Evolutionary conservation across 1,140 invertebrate genomes (phyloP).

Genomic region (Cepaea nemoralis): DNA sequence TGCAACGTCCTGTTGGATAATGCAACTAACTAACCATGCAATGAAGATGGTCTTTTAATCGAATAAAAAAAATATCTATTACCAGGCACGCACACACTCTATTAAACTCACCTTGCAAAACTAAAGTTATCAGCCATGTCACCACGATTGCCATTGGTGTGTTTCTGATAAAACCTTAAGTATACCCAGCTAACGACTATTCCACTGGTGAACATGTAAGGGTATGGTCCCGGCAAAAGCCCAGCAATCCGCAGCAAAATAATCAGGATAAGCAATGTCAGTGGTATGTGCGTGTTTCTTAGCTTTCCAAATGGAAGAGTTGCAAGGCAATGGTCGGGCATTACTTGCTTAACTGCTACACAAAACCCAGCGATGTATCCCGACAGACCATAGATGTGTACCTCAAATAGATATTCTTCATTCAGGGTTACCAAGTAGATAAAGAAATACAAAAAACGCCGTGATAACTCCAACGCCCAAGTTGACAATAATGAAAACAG

Average conservation of each 20-base stretch:
- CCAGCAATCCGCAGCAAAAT: conserved; percentile 86
- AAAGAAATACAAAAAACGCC: conserved; percentile 86
- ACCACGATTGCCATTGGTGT: conserved; percentile 90
- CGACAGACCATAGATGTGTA: conserved; percentile 87
- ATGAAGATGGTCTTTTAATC: neutral
- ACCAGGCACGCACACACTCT: neutral
- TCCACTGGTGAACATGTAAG: conserved; percentile 93
- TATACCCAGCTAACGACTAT: conserved; percentile 96
- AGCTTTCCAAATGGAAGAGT: conserved; percentile 91
- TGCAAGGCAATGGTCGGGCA: conserved; percentile 92
- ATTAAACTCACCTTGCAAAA: conserved; percentile 85
- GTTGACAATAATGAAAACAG: conserved; percentile 93
- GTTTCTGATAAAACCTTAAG: conserved; percentile 93
- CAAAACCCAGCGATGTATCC: conserved; percentile 78
- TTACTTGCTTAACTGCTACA: conserved; percentile 96
- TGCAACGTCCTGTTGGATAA: too few species aligned
- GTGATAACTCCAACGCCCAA: conserved; percentile 86
- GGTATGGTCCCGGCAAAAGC: conserved; percentile 90
- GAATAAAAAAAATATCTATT: neutral
- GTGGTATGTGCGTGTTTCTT: conserved; percentile 86
- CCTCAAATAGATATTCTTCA: conserved; percentile 87
- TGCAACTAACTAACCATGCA: too few species aligned
- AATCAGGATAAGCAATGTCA: conserved; percentile 84
- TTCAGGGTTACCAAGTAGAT: conserved; percentile 89
- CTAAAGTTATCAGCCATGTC: conserved; percentile 97